A percentile compares a stretch with the other conserved stretches of the same genome.
Conservation (phyloP, 2,113 vertebrate genomes). For the Ascaphus truei region DNA sequence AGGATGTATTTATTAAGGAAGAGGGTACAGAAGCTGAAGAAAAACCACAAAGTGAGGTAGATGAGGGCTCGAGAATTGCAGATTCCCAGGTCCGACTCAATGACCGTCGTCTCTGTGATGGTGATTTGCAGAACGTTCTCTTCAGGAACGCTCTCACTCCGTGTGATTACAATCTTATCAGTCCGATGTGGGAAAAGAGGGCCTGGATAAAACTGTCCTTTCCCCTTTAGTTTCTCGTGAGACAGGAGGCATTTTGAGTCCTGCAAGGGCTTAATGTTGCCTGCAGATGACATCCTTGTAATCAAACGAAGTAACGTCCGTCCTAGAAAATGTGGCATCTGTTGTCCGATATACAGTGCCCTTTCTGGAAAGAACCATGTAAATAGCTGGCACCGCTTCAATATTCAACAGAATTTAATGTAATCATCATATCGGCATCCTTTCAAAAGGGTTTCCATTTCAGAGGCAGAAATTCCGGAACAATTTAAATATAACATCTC, state of each 20-base stretch:
- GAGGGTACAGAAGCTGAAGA: constrained; percentile 96
- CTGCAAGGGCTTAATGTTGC: not conserved
- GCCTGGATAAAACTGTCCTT: constrained; percentile 48
- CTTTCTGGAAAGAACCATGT: no score
- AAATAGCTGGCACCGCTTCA: no score
- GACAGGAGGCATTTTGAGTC: not conserved
- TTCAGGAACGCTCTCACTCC: constrained; percentile 71
- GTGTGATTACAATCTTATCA: constrained; percentile 72
- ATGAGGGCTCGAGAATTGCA: constrained; percentile 75
- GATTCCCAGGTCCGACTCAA: constrained; percentile 83
- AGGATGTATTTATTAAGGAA: constrained; percentile 97
- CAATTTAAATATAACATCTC: no score
- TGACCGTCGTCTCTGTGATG: constrained; percentile 86
- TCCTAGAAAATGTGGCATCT: not conserved
- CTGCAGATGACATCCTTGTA: constrained; percentile 46
- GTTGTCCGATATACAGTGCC: no score
- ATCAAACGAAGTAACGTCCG: no score
- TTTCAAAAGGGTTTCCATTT: no score
- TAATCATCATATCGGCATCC: no score
- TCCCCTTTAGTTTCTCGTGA: constrained; percentile 46
- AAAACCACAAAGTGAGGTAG: constrained; percentile 87
- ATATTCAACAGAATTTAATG: no score
- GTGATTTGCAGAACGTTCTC: constrained; percentile 85
- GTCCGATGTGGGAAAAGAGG: constrained; percentile 58
- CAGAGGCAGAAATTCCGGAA: no score